phyloP scores from a whole-genome alignment of 2,888 invertebrate genomes.

The Geophilus truncorum region DNA sequence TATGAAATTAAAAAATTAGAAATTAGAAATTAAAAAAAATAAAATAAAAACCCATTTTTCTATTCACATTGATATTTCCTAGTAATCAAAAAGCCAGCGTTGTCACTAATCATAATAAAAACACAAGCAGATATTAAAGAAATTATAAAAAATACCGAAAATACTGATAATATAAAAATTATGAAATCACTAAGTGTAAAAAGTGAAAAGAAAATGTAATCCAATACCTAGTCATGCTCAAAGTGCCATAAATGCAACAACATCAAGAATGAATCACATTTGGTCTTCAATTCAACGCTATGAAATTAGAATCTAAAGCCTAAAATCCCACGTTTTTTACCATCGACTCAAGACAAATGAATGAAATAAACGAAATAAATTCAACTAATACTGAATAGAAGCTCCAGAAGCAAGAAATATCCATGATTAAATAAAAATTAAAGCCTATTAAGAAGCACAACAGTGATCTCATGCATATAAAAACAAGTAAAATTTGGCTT shows the following conservation, averaged over 20 bases:
- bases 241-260: background rate
- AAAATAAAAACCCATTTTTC: too few species aligned
- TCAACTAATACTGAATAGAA: background rate
- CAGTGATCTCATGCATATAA: background rate
- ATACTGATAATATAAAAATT: background rate
- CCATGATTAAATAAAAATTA: background rate
- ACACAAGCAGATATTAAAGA: background rate
- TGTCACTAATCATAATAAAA: background rate
- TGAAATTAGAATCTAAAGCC: background rate
- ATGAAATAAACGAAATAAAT: background rate
- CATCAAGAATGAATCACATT: background rate
- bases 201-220: background rate
- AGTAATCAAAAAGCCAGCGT: background rate
- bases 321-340: background rate
- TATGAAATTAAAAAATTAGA: too few species aligned
- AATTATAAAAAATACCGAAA: background rate
- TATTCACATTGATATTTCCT: background rate
- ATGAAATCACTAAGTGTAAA: background rate
- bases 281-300: background rate
- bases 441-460: background rate
- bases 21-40: too few species aligned
- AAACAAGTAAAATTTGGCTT: too few species aligned
- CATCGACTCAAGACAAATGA: background rate
- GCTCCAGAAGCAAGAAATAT: background rate
- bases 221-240: background rate